A percentile compares a stretch with the other conserved stretches of the same genome.
These are phyloP conservation scores for Drosophila ezoana DNA, from an alignment of 2,888 invertebrate species.

Conservation along the genomic window DNA sequence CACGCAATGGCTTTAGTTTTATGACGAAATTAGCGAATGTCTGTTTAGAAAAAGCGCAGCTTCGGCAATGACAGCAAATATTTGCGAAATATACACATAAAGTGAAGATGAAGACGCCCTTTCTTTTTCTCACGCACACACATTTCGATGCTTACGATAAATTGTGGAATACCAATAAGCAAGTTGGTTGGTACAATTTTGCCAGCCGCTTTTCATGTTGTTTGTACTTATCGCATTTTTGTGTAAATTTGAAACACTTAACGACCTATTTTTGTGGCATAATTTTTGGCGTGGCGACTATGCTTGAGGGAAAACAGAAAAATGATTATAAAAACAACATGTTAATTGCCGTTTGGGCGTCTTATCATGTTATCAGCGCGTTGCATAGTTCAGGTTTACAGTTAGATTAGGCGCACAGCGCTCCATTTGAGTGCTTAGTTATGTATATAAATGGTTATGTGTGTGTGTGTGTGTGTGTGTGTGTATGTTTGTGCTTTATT, in stretches of 20 bases:
- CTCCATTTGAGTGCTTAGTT: neutral
- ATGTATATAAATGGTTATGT: too few relatives aligned
- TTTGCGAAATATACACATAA: constrained; percentile 54
- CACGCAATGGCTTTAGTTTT: constrained; percentile 75
- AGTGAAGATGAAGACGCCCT: constrained; percentile 9
- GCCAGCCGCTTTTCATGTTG: constrained; percentile 29
- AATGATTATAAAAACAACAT: constrained; percentile 16
- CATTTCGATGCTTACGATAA: constrained; percentile 35
- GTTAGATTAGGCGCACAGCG: constrained; percentile 50
- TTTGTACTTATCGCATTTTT: constrained; percentile 42
- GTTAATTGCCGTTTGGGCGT: constrained; percentile 26
- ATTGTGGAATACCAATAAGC: constrained; percentile 34
- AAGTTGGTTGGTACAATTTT: constrained; percentile 33
- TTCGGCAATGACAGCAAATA: constrained; percentile 39
- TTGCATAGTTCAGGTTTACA: constrained; percentile 63
- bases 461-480: neutral
- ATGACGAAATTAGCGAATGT: constrained; percentile 76
- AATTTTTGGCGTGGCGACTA: constrained; percentile 44
- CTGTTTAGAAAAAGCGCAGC: constrained; percentile 44
- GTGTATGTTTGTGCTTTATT: constrained; percentile 4
- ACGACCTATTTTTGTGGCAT: constrained; percentile 50
- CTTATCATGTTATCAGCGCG: constrained; percentile 63
- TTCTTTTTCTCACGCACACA: neutral
- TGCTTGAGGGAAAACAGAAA: neutral
- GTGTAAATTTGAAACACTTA: constrained; percentile 24